phyloP scores from a whole-genome alignment of 2,888 invertebrate genomes.

The Trichacis sp. region DNA sequence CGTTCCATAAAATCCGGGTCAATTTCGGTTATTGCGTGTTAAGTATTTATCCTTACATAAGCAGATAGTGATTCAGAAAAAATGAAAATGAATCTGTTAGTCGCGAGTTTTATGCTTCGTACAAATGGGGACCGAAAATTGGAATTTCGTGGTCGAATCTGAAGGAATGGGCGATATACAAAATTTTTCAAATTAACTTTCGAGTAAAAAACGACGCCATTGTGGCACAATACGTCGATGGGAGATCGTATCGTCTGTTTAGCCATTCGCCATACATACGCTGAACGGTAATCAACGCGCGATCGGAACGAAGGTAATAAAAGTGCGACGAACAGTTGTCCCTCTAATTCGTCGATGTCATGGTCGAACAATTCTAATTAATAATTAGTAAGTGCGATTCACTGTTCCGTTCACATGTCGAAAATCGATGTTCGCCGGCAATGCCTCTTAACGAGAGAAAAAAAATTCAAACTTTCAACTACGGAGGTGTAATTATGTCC shows the following conservation, averaged over 20 bases:
- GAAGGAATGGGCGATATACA: no score
- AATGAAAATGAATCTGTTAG: no score
- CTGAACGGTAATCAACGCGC: slow-evolving; percentile 8
- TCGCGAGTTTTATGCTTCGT: no score
- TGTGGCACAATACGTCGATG: background rate
- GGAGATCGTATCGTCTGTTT: background rate
- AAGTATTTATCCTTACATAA: no score
- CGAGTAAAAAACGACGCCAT: background rate
- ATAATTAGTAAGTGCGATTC: slow-evolving; percentile 28
- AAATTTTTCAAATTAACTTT: no score
- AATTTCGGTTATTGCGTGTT: no score
- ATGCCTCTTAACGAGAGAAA: slow-evolving; percentile 13
- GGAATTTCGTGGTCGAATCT: no score
- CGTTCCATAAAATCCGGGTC: no score
- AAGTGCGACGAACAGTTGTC: slow-evolving; percentile 16
- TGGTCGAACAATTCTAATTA: slow-evolving; percentile 20
- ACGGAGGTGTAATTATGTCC: slow-evolving; percentile 7
- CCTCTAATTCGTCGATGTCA: slow-evolving; percentile 29
- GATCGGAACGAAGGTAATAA: slow-evolving; percentile 16
- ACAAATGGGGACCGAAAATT: no score
- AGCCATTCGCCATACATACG: slow-evolving; percentile 5
- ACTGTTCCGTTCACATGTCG: slow-evolving; percentile 8
- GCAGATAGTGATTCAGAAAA: no score
- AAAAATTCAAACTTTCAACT: slow-evolving; percentile 16
- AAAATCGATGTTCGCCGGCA: slow-evolving; percentile 2